Base-by-base conservation (phyloP, 2,113 vertebrate species). In the Chascanopsetta lugubris region DNA sequence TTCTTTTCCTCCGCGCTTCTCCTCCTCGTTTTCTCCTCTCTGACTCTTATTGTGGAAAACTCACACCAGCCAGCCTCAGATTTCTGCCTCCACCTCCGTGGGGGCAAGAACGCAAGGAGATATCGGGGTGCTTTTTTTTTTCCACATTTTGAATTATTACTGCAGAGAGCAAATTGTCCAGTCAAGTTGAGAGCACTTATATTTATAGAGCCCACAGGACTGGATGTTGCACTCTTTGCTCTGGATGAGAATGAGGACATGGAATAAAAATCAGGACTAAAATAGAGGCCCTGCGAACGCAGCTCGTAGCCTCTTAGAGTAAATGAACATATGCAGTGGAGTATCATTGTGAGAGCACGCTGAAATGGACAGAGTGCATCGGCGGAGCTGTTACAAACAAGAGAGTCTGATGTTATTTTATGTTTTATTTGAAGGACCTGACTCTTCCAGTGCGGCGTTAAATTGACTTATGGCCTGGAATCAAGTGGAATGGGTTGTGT, bases 131-230 rank as follows among this genome's bases (percentile, higher is more conserved):
- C 48, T 84, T 84, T 87, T 27, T 85, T 78, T 34, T 34, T 38
- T 38, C 6, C 51, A 78, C 61, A 68, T 80, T 83, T 77, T 84
- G 54, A 87, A 87, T 89, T 89, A 88, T 90, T 89, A 78, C 79
- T 83, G 75, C 79, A 73, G 20, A 46, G 62, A 86, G 68, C 65
- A 85, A 88, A 88, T 87, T 83, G 83, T 77, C 83, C 81, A 83
- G 80, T 87, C 73, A 74, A 87, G 79, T 87, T 68, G 79, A 88
- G 82, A 85, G 79, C 78, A 77, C 77, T 87, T 80, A 69, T 80
- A 85, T 88, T 79, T 82, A 80, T 81, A 82, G 84, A 80, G 66
- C 79, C 66, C 71, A 69, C 61, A 71, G 71, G 78, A 86, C 27
- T 55, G 54, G 63, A 73, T 61, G 62, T 75, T 78, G 57, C 36